Base-by-base conservation (phyloP, 2,888 invertebrate genomes). In the Stenotaenia linearis region DNA sequence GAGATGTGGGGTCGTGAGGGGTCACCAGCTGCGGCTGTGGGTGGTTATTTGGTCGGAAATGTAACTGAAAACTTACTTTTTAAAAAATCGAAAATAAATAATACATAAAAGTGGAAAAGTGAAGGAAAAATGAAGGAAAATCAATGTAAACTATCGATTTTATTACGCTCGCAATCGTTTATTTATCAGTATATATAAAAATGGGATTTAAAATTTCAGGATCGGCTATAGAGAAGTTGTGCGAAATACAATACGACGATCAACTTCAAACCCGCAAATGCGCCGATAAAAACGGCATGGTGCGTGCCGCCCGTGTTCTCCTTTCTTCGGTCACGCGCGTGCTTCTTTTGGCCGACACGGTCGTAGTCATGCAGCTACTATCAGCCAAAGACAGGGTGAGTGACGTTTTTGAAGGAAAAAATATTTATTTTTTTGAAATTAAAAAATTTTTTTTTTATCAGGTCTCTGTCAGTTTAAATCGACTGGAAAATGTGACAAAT, bases 301-400 rank as follows among this genome's bases (percentile, higher is more conserved):
- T 98, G 82, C 90, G 96, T 83, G 96, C 98, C 78, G 96, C 97
- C 81, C 90, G 97, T 83, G 94, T 96, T 84, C 91, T 99, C 78
- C 90, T 99, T 80, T 94, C 95, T 76, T 95, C 97, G 80, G 96
- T 99, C 83, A 99, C 98, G 78, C 90, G 96, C 85, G 98, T 99
- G 79, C 90, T 99, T 79, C 90, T 99, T 80, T 89, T 99, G 83
- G 98, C 98, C 12, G 99, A 99, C 88, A 95, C 97, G 86, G 97
- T 98, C 80, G 95, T 98, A 77, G 97, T 99, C 80, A 96, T 97
- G 85, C 97, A 99, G 87, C 90, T 99, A 79, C 89, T 99, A 77
- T 90, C 95, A 81, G 96, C 97, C 80, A 98, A 98, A 88, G 97
- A 98, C 87, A 97, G 97, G 91, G 96, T 96, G 86, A 40, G n/a